Evolutionary conservation across 1,140 invertebrate genomes (phyloP).

Genomic region (Drosophila lini): DNA sequence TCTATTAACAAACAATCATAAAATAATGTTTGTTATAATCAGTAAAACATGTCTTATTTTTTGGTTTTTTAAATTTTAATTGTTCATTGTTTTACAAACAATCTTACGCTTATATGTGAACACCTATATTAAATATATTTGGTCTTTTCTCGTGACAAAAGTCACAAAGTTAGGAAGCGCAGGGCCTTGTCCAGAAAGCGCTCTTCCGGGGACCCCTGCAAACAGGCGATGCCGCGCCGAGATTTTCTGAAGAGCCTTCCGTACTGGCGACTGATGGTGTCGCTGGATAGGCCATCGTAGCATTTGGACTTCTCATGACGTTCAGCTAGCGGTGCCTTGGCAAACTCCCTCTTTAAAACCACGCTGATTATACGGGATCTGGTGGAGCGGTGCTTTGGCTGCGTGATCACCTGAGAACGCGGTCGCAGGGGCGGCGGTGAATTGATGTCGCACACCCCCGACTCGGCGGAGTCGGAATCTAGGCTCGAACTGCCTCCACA

Average conservation of each 20-base stretch:
- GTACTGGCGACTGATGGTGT: slow-evolving; percentile 31
- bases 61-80: slow-evolving; percentile 11
- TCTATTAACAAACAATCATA: no score
- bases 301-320: slow-evolving; percentile 1
- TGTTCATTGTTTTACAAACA: slow-evolving; percentile 7
- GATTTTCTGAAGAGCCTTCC: slow-evolving; percentile 28
- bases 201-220: slow-evolving; percentile 46
- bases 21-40: no score
- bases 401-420: slow-evolving; percentile 49
- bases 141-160: neutral
- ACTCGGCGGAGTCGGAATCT: slow-evolving; percentile 61
- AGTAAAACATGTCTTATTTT: neutral
- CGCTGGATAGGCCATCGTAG: slow-evolving; percentile 26
- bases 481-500: slow-evolving; percentile 30
- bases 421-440: slow-evolving; percentile 38
- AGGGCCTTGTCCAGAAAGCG: slow-evolving; percentile 72
- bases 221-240: slow-evolving; percentile 36
- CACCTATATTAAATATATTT: slow-evolving; percentile 16
- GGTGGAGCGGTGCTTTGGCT: slow-evolving; percentile 42
- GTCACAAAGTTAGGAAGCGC: slow-evolving; percentile 77
- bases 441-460: slow-evolving; percentile 49
- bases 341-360: slow-evolving; percentile 64
- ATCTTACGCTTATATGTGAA: neutral
- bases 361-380: slow-evolving; percentile 71
- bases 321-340: slow-evolving; percentile 16